A percentile compares a stretch with the other conserved stretches of the same genome.
Conservation (phyloP, 2,113 vertebrate genomes). For the Erythrocebus patas region DNA sequence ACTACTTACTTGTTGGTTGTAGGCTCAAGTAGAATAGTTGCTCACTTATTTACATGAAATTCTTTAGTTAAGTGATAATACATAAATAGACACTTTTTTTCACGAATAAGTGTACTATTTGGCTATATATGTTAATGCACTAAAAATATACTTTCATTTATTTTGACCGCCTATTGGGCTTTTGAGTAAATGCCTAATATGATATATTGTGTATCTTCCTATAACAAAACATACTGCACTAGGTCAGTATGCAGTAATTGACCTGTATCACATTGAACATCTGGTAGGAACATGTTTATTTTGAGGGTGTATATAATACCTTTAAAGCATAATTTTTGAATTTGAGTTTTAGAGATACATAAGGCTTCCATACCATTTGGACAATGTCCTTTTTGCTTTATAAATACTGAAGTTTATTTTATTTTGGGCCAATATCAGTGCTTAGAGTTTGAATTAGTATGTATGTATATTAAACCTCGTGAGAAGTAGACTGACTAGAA, state of each 20-base stretch:
- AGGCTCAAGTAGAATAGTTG: slow-evolving; percentile 34
- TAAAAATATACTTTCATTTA: slow-evolving; percentile 21
- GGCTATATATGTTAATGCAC: background rate
- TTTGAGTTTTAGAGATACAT: slow-evolving; percentile 26
- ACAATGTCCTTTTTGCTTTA: background rate
- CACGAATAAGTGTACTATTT: slow-evolving; percentile 16
- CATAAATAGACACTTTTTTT: background rate
- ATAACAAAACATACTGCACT: background rate
- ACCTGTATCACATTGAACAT: slow-evolving; percentile 13
- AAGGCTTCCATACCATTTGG: background rate
- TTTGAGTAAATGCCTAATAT: slow-evolving; percentile 43
- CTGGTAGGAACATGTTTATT: slow-evolving; percentile 32
- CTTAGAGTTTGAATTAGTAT: slow-evolving; percentile 42
- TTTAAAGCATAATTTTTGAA: slow-evolving; percentile 47
- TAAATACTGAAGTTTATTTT: slow-evolving; percentile 23
- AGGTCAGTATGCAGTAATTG: background rate
- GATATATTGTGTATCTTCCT: slow-evolving; percentile 10
- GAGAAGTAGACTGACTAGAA: slow-evolving; percentile 6
- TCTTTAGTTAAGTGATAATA: slow-evolving; percentile 42
- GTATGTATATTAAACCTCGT: background rate
- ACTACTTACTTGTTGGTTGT: background rate
- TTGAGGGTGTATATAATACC: background rate
- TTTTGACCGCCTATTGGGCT: slow-evolving; percentile 30
- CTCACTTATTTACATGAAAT: slow-evolving; percentile 43
- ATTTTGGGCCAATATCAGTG: background rate